Base-by-base conservation (phyloP, 2,888 invertebrate genomes). In the Syrphus vitripennis region DNA sequence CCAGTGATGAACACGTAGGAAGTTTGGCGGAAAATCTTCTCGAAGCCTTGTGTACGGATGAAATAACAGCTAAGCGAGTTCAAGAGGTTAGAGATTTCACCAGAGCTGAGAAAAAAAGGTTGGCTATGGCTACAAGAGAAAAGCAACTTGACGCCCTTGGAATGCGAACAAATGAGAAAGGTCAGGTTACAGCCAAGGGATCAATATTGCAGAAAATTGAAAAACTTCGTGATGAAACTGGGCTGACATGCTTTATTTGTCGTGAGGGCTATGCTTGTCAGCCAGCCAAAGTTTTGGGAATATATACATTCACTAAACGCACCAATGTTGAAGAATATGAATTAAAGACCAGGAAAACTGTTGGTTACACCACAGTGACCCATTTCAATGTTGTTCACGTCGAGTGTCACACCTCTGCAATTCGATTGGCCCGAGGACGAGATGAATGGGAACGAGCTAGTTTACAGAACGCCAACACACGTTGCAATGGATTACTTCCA, bases 391-490 rank as follows among this genome's bases (percentile, higher is more conserved):
- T 99, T 42, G 98, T 99, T 29, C 99, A 99, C 92, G 96, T 99
- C 4, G 99, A 99, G 92, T 99, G 99, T 90, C 99, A 99, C 93
- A 97, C 98, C 94, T 97, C 97, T 0, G 99, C 99, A 29, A 98
- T 99, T 63, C 94, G 98, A 76, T 92, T 95, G 88, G 95, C 95
- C 0, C 93, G 95, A 21, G 92, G 94, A 21, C 95, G 99, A 78
- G 98, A 99, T 90, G 99, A 99, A 92, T 99, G 99, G 99, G 99
- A 99, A 91, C 97, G 98, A 83, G 99, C 99, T 0, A 98, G 98
- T 5, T 93, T 99, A 50, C 99, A 99, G 93, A 99, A 99, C 92
- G 98, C 98, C 1, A 99, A 99, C 90, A 99, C 99, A 0, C 96
- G 97, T 88, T 99, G 99, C 93, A 99, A 99, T 93, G 99, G 99